Conservation (phyloP, 2,113 vertebrate species). For the Coptodon rendalli region DNA sequence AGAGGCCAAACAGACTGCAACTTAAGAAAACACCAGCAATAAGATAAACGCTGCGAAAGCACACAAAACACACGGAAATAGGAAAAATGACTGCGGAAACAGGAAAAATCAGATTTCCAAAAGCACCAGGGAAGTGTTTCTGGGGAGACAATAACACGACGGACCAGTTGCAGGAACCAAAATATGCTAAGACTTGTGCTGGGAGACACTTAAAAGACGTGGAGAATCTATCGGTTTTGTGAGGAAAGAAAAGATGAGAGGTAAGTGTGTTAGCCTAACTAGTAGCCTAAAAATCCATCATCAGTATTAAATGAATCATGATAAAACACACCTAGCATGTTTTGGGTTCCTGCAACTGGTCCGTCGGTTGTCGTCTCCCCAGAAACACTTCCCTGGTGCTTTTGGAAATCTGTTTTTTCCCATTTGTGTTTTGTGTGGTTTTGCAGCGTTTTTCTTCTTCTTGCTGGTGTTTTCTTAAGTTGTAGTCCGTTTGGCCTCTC, state of each 20-base stretch:
- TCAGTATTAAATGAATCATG: not conserved
- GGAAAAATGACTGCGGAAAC: not conserved
- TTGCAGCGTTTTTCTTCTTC: not conserved
- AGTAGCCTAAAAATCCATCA: not conserved
- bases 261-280: not conserved
- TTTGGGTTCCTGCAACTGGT: not conserved
- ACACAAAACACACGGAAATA: not conserved
- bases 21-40: not conserved
- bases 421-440: not conserved
- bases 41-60: not conserved
- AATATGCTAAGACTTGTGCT: not conserved
- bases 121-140: not conserved
- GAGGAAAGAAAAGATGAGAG: not conserved
- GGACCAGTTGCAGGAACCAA: not conserved
- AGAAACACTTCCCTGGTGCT: not conserved
- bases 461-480: not conserved
- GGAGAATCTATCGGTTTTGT: not conserved
- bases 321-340: not conserved
- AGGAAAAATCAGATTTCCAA: not conserved
- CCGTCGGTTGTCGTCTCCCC: not conserved
- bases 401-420: not conserved
- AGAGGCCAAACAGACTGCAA: not conserved
- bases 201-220: not conserved
- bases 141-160: not conserved
- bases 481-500: rapidly evolving